Evolutionary conservation across 2,888 invertebrate species (phyloP), one percentile per base, ranked within the genome.

Genomic region (Idaea biselata): DNA sequence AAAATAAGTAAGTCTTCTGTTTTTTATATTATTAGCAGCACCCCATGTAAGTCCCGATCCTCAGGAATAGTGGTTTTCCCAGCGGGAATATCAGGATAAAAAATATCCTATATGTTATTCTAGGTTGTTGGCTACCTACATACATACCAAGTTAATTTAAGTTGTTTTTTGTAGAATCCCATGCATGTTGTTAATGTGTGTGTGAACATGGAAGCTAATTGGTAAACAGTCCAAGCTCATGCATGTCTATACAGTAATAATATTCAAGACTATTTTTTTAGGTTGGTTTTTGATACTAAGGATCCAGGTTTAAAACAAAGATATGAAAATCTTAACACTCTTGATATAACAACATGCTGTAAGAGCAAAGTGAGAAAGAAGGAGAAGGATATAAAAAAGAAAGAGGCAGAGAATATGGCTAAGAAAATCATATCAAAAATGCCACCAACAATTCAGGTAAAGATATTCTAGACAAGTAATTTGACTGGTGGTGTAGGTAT

Each of bases 1-100:
- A 94, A 76, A 94, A 93, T 69, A 89, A 89, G 94, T 94, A 86
- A 84, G 84, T 78, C 18, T 58, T 54, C 5, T n/a, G 18, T 31
- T 44, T 56, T 25, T 11, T 44, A 44, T 44, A 11, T 14, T 44
- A 44, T 14, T 44, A 32, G 32, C 32, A 1, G 6, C 32, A 32
- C 32, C 4, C 11, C 32, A 3, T 11, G 32, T n/a, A n/a, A n/a
- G n/a, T n/a, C n/a, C n/a, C n/a, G n/a, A n/a, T n/a, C n/a, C n/a
- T n/a, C n/a, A n/a, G n/a, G n/a, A n/a, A n/a, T n/a, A n/a, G n/a
- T n/a, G n/a, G n/a, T n/a, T n/a, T n/a, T n/a, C n/a, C n/a, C n/a
- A n/a, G n/a, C n/a, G n/a, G n/a, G n/a, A n/a, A n/a, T n/a, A n/a
- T n/a, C n/a, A n/a, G n/a, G n/a, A n/a, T n/a, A n/a, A n/a, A n/a